Evolutionary conservation across 2,113 vertebrate genomes (phyloP).

Genomic region (Urocolius indicus): DNA sequence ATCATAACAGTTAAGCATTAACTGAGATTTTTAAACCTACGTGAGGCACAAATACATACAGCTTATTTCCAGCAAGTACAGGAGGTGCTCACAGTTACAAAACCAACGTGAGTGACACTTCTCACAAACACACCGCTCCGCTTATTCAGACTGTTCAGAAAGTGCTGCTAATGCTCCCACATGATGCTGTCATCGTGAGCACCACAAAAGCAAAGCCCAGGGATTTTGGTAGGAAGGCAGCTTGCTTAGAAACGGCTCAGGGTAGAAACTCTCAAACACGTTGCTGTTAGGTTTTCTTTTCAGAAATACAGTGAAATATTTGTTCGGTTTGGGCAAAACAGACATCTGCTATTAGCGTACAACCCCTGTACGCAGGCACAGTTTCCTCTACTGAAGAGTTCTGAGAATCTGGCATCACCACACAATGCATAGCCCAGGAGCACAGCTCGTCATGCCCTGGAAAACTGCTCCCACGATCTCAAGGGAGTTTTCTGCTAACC

Average conservation of each 20-base stretch:
- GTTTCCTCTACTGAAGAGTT: conserved; percentile 2
- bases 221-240: neutral
- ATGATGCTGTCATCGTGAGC: neutral
- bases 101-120: neutral
- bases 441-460: neutral
- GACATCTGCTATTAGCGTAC: neutral
- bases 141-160: neutral
- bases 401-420: neutral
- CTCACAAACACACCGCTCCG: neutral
- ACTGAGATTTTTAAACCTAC: neutral
- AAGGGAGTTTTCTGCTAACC: neutral
- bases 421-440: neutral
- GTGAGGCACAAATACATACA: neutral
- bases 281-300: neutral
- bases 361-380: neutral
- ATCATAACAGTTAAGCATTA: neutral
- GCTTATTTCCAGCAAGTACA: neutral
- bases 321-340: conserved; percentile 39
- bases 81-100: neutral
- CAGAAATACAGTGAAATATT: conserved; percentile 13
- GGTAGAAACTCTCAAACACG: neutral
- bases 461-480: neutral
- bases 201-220: neutral
- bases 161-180: neutral
- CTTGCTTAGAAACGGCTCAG: neutral